Conservation (phyloP, 2,888 invertebrate species). For the Odontothrips loti region DNA sequence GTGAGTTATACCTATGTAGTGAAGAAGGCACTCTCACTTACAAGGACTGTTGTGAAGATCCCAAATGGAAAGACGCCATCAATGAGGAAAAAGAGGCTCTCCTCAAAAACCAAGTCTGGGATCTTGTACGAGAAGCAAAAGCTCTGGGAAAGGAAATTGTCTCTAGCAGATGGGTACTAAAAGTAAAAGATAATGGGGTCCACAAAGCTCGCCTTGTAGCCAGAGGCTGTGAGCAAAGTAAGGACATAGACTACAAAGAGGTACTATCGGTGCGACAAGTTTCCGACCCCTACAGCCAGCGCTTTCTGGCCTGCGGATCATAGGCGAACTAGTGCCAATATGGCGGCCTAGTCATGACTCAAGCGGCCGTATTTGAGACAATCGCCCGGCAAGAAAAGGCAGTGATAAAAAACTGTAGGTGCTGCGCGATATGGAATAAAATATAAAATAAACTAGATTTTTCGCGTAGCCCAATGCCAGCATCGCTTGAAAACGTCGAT, state of each 20-base stretch:
- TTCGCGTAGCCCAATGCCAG: too few relatives aligned
- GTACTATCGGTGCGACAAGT: too few relatives aligned
- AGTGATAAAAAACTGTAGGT: too few relatives aligned
- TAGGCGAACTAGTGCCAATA: too few relatives aligned
- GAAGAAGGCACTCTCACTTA: not conserved
- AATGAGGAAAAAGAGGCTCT: not conserved
- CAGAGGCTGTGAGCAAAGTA: conserved; percentile 39
- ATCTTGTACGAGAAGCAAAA: not conserved
- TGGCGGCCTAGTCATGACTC: too few relatives aligned
- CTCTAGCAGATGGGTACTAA: not conserved
- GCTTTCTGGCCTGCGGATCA: too few relatives aligned
- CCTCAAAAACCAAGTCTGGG: not conserved
- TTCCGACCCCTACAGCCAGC: too few relatives aligned
- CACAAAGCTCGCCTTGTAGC: conserved; percentile 40
- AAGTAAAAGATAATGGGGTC: conserved; percentile 32
- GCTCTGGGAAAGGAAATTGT: not conserved
- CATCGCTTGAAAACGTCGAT: too few relatives aligned
- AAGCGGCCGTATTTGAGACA: too few relatives aligned
- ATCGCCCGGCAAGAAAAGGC: too few relatives aligned
- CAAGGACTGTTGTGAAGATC: not conserved
- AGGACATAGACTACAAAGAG: conserved; percentile 39
- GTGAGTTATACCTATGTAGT: not conserved
- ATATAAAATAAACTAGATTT: too few relatives aligned
- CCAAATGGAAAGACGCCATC: not conserved
- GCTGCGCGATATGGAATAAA: too few relatives aligned